Conservation (phyloP, 2,113 vertebrate species). For the Zosterops pallidus region DNA sequence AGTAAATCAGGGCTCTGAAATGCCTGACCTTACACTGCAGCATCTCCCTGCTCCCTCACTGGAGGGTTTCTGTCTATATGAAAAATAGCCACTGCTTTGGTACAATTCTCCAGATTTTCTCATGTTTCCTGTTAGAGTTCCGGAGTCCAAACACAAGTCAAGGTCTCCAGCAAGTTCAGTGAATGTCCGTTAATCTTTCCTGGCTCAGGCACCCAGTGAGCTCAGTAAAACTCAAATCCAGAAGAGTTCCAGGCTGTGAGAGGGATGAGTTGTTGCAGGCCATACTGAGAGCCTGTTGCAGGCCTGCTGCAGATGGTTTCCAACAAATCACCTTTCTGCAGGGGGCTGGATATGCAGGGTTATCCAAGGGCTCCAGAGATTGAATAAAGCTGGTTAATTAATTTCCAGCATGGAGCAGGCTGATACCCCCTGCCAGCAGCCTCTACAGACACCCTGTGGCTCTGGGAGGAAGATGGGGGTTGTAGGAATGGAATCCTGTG, state of each 20-base stretch:
- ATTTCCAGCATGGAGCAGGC: not conserved
- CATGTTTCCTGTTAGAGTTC: not conserved
- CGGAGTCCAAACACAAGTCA: rapidly evolving
- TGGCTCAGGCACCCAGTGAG: not conserved
- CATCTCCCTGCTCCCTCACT: not conserved
- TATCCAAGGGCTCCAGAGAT: not conserved
- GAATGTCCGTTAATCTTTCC: not conserved
- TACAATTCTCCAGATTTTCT: not conserved
- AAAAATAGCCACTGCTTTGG: not conserved
- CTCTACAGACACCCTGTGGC: not conserved
- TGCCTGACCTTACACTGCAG: not conserved
- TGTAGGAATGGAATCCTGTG: not conserved
- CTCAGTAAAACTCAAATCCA: not conserved
- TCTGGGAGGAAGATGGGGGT: not conserved
- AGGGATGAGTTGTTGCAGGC: not conserved
- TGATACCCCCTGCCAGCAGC: not conserved
- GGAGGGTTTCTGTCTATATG: not conserved
- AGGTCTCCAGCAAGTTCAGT: not conserved
- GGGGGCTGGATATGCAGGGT: not conserved
- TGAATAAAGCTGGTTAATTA: not conserved
- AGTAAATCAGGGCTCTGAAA: not conserved
- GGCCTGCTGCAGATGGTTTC: not conserved
- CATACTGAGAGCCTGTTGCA: not conserved
- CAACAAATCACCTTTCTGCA: not conserved
- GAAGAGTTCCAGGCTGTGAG: not conserved